Conservation (phyloP, 64 coral and sea anemone genomes). For the Acropora tenuis region DNA sequence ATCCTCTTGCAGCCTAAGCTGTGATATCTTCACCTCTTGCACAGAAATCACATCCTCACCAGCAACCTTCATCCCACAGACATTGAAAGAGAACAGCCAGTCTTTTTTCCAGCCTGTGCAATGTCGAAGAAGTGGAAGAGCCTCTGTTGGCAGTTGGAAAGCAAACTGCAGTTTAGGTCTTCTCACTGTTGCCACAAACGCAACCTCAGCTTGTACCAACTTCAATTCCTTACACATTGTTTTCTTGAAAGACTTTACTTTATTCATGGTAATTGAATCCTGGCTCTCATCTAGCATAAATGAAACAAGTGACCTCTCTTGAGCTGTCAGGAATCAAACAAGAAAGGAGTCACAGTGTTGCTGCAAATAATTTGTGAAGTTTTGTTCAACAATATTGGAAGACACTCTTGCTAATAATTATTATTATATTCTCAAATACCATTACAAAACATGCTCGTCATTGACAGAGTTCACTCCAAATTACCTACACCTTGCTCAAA, state of each 20-base stretch:
- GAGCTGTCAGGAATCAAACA: slow-evolving; percentile 5
- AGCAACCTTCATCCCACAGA: slow-evolving; percentile 46
- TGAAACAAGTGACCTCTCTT: slow-evolving; percentile 56
- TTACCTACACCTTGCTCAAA: no score
- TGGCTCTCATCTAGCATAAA: slow-evolving; percentile 43
- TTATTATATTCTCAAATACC: no score
- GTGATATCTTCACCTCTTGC: slow-evolving; percentile 76
- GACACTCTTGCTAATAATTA: no score
- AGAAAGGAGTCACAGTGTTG: no score
- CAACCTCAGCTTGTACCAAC: slow-evolving; percentile 47
- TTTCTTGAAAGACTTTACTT: slow-evolving; percentile 65
- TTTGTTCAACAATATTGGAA: no score
- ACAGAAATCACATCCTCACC: slow-evolving; percentile 56
- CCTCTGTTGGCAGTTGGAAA: slow-evolving; percentile 63
- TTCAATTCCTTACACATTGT: slow-evolving; percentile 72
- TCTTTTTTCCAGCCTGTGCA: slow-evolving; percentile 83
- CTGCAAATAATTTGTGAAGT: no score
- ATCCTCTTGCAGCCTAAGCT: slow-evolving; percentile 87
- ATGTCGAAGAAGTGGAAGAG: slow-evolving; percentile 50
- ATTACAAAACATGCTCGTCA: no score
- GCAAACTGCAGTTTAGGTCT: slow-evolving; percentile 39
- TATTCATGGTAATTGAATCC: slow-evolving; percentile 52
- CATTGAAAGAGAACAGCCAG: slow-evolving; percentile 69
- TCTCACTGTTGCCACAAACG: slow-evolving; percentile 64
- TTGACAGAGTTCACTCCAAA: no score